A percentile compares a stretch with the other conserved stretches of the same genome.
phyloP scores from a whole-genome alignment of 2,113 vertebrate genomes.

The Halcyon malimbica region DNA sequence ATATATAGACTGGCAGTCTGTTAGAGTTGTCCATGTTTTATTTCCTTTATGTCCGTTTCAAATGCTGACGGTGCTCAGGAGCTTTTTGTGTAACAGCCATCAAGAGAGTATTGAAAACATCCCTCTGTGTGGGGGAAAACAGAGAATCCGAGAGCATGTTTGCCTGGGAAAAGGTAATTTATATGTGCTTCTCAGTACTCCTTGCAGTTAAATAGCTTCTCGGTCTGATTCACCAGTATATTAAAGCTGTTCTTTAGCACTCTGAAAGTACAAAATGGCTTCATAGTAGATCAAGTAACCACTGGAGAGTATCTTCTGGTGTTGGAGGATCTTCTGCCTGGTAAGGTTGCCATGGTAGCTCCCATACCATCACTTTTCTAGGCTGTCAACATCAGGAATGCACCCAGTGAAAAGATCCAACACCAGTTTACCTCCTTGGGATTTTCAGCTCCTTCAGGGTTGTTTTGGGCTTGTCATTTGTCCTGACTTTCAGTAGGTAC shows the following conservation, averaged over 20 bases:
- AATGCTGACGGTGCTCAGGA: neutral
- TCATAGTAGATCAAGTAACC: slow-evolving; percentile 9
- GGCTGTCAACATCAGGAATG: neutral
- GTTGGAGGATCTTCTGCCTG: neutral
- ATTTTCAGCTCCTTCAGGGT: neutral
- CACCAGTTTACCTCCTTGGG: neutral
- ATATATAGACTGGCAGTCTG: neutral
- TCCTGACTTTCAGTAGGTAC: neutral
- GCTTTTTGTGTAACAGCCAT: neutral
- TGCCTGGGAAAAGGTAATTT: neutral
- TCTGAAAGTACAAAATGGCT: neutral
- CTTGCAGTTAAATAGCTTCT: slow-evolving; percentile 11
- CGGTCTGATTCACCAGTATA: neutral
- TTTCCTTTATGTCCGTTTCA: neutral
- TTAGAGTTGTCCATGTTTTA: neutral
- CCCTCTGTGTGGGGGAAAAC: neutral
- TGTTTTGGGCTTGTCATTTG: neutral
- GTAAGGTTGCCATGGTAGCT: neutral
- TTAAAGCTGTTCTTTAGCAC: slow-evolving; percentile 1
- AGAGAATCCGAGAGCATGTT: neutral
- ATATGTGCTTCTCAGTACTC: neutral
- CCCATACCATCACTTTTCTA: neutral
- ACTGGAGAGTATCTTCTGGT: neutral
- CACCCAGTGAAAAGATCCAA: neutral
- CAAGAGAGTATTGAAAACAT: neutral